Evolutionary conservation across 2,888 invertebrate genomes (phyloP), one percentile per base, ranked within the genome.

Genomic region (Aleiodes leptofemur): DNA sequence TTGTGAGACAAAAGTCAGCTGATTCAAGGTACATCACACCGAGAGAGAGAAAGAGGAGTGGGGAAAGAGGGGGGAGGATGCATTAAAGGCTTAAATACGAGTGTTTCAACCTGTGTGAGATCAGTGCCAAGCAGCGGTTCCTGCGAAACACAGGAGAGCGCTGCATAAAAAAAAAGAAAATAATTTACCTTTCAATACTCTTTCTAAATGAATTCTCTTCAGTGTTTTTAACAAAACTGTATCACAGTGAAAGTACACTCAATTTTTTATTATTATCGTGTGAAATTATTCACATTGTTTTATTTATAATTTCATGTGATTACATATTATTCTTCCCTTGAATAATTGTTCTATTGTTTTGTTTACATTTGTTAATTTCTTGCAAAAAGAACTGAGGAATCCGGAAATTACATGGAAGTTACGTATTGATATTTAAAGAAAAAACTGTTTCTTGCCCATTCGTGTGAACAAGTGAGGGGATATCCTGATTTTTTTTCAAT

Each of bases 21-120:
- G 88, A 86, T 87, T 31, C 31, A 79, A 83, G 85, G 81, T 84
- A 81, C 83, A 85, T 81, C 81, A 82, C 72, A 51, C 53, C 29
- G 56, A 64, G 13, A 11, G 43, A 9, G 31, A 31, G 14, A 66
- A 38, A 31, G 38, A 3, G 43, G 9, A 8, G 43, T 31, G 34
- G 76, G 61, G 53, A 61, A 77, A 72, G 69, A 31, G 55, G 55
- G 72, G 56, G 69, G 73, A 69, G 69, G 16, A n/a, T 50, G 50
- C 14, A 51, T 38, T 14, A 85, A 88, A 80, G 84, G 88, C 88
- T 89, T 89, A 89, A 89, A 89, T 89, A 89, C 87, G 86, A 82
- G 87, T 83, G 84, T 81, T 84, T 79, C 81, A 79, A 83, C 82
- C 86, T 89, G 89, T 88, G 83, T 83, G 82, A 82, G 83, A 82